phyloP scores from a whole-genome alignment of 2,888 invertebrate species.

The Anticlea derivata region DNA sequence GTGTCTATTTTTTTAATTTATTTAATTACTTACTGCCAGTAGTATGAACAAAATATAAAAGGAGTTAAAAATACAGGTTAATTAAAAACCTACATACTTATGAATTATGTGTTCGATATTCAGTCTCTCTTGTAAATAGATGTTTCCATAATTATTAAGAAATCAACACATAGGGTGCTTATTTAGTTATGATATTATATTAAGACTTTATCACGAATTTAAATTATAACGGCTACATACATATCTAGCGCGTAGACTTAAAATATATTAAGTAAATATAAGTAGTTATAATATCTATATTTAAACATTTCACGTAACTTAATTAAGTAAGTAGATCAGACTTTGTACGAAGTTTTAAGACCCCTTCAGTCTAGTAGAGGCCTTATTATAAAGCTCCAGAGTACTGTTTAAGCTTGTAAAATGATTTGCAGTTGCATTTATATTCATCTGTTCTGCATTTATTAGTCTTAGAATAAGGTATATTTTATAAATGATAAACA shows the following conservation, averaged over 20 bases:
- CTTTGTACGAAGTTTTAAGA: too few relatives aligned
- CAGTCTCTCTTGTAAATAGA: constrained; percentile 31
- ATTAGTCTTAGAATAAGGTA: constrained; percentile 19
- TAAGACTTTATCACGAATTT: constrained; percentile 82
- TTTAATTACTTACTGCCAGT: too few relatives aligned
- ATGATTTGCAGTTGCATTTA: too few relatives aligned
- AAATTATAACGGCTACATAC: constrained; percentile 55
- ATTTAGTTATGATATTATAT: constrained; percentile 57
- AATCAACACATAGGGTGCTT: constrained; percentile 70
- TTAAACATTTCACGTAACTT: too few relatives aligned
- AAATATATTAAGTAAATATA: constrained; percentile 8
- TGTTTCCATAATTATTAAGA: constrained; percentile 22
- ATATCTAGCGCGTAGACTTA: constrained; percentile 30
- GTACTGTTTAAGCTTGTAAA: not conserved
- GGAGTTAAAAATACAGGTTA: too few relatives aligned
- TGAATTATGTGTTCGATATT: not conserved
- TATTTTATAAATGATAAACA: constrained; percentile 1
- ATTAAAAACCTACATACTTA: too few relatives aligned
- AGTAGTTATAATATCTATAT: too few relatives aligned
- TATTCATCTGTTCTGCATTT: constrained; percentile 18
- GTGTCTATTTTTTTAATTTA: too few relatives aligned
- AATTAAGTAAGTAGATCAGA: too few relatives aligned
- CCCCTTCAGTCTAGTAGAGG: too few relatives aligned
- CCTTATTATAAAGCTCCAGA: not conserved
- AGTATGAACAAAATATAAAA: too few relatives aligned